Percentiles rank a stretch among this genome's conserved stretches.
Evolutionary conservation across 2,888 invertebrate genomes (phyloP).

Genomic region (Blera fallax): DNA sequence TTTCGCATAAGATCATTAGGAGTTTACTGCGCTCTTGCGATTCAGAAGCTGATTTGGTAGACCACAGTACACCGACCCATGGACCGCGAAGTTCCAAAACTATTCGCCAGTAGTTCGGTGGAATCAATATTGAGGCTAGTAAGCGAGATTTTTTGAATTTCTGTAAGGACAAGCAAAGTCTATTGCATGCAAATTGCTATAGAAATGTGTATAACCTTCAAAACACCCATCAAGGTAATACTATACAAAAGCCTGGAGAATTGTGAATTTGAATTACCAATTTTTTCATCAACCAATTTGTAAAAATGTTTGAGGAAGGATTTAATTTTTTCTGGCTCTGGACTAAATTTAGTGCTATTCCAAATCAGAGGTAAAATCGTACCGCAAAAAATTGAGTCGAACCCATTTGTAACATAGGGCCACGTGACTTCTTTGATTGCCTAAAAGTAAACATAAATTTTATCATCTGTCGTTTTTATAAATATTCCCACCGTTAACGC

Average conservation of each 20-base stretch:
- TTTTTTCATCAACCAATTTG: slow-evolving; percentile 71
- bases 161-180: slow-evolving; percentile 62
- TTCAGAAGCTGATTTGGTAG: slow-evolving; percentile 56
- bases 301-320: slow-evolving; percentile 76
- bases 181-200: too few species aligned
- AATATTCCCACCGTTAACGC: slow-evolving; percentile 74
- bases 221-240: slow-evolving; percentile 76
- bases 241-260: slow-evolving; percentile 75
- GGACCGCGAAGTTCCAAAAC: slow-evolving; percentile 75
- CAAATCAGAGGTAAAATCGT: slow-evolving; percentile 75
- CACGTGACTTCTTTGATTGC: slow-evolving; percentile 75
- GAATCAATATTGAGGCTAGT: slow-evolving; percentile 68
- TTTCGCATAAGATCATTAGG: slow-evolving; percentile 75
- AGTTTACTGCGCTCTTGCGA: slow-evolving; percentile 74
- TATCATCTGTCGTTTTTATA: too few species aligned
- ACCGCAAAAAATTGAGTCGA: slow-evolving; percentile 75
- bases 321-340: slow-evolving; percentile 73
- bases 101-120: slow-evolving; percentile 73
- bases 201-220: slow-evolving; percentile 74
- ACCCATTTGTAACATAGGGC: slow-evolving; percentile 75
- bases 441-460: slow-evolving; percentile 44
- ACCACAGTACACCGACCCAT: slow-evolving; percentile 75
- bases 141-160: slow-evolving; percentile 74
- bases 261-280: slow-evolving; percentile 68
- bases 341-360: slow-evolving; percentile 70